These are phyloP conservation scores for Rattus rattus DNA, from an alignment of 2,113 vertebrate genomes.

Conservation along the genomic window DNA sequence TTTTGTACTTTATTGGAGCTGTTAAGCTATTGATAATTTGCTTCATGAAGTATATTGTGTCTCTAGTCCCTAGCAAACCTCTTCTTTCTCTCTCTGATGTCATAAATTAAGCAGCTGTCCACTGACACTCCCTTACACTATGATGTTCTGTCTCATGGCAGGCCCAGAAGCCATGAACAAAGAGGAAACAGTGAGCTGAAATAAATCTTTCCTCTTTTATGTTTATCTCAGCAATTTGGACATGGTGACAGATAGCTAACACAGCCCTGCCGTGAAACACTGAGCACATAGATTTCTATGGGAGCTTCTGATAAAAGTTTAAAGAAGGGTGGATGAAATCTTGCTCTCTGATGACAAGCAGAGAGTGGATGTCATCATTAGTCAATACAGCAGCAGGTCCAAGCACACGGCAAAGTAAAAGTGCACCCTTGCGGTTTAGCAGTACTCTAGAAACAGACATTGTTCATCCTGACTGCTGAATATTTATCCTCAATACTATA, in stretches of 20 bases:
- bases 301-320: not conserved
- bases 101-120: not conserved
- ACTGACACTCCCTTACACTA: not conserved
- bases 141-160: not conserved
- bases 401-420: not conserved
- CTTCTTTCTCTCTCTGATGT: not conserved
- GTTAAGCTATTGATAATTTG: not conserved
- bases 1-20: not conserved
- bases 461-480: not conserved
- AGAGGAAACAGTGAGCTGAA: not conserved
- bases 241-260: not conserved
- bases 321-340: not conserved
- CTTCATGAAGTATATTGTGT: not conserved
- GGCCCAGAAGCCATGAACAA: not conserved
- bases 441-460: not conserved
- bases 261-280: not conserved
- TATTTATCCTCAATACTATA: not conserved
- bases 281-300: not conserved
- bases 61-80: accelerated
- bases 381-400: not conserved
- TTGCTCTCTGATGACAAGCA: not conserved
- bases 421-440: not conserved
- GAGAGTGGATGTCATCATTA: not conserved
- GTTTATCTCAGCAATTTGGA: not conserved
- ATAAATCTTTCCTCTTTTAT: not conserved